Evolutionary conservation across 2,888 invertebrate species (phyloP).

Genomic region (Tridacna gigas): DNA sequence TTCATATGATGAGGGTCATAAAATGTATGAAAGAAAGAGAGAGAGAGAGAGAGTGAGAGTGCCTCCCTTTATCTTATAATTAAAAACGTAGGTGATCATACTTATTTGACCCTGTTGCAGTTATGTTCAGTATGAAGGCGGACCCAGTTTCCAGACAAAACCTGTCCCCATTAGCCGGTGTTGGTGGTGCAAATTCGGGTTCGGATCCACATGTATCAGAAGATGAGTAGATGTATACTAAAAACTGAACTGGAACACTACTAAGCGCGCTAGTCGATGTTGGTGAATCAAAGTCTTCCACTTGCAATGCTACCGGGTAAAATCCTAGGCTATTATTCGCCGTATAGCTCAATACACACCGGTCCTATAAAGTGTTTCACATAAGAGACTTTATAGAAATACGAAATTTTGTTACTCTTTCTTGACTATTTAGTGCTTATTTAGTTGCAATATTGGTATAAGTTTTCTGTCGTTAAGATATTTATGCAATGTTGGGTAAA

Average conservation of each 20-base stretch:
- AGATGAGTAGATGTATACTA: slow-evolving; percentile 27
- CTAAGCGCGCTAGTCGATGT: slow-evolving; percentile 15
- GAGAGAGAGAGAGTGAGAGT: too few relatives aligned
- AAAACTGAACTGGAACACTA: slow-evolving; percentile 34
- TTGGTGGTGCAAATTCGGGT: slow-evolving; percentile 32
- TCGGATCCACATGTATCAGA: slow-evolving; percentile 10
- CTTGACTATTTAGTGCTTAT: too few relatives aligned
- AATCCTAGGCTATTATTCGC: slow-evolving; percentile 9
- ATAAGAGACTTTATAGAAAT: too few relatives aligned
- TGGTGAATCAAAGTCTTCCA: slow-evolving; percentile 26
- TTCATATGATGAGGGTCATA: too few relatives aligned
- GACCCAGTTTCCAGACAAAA: slow-evolving; percentile 3
- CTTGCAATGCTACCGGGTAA: slow-evolving; percentile 30
- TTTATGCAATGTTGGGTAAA: too few relatives aligned
- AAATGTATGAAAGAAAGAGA: too few relatives aligned
- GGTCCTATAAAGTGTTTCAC: slow-evolving; percentile 2
- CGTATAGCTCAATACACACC: slow-evolving; percentile 23
- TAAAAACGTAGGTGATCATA: not conserved
- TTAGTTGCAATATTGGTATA: too few relatives aligned
- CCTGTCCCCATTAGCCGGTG: slow-evolving; percentile 28
- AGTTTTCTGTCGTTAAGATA: too few relatives aligned
- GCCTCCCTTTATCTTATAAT: too few relatives aligned
- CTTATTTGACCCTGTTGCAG: slow-evolving; percentile 10
- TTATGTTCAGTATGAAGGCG: not conserved
- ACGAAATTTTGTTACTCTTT: too few relatives aligned